Evolutionary conservation across 2,888 invertebrate species (phyloP).

Genomic region (Cheilosia variabilis): DNA sequence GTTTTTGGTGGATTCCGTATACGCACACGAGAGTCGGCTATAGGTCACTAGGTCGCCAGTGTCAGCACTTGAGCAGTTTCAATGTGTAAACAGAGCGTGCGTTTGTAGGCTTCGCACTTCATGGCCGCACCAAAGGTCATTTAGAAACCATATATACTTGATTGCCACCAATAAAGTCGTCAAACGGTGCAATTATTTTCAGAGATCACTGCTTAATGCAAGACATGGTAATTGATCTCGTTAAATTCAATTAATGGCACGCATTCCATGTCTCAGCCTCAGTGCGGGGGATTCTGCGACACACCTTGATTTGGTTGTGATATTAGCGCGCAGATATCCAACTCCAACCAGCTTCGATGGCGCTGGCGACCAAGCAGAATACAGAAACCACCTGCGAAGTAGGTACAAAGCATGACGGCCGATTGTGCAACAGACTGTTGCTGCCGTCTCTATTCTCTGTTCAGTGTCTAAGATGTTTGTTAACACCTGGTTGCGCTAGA

Average conservation of each 20-base stretch:
- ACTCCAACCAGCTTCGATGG: background rate
- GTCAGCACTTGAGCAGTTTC: background rate
- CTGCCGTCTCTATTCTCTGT: background rate
- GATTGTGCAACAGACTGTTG: constrained; percentile 36
- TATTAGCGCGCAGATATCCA: background rate
- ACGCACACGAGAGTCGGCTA: background rate
- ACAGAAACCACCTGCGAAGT: background rate
- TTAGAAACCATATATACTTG: constrained; percentile 3
- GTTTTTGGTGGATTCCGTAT: background rate
- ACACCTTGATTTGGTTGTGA: constrained; percentile 17
- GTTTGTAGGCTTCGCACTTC: background rate
- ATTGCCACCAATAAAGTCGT: constrained; percentile 42
- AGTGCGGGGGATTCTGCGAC: constrained; percentile 3
- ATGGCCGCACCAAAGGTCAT: constrained; percentile 36
- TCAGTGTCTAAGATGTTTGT: constrained; percentile 31
- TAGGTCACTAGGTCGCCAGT: constrained; percentile 41
- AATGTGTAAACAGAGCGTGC: background rate
- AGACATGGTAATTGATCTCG: constrained; percentile 58
- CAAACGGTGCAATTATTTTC: constrained; percentile 45
- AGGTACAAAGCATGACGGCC: constrained; percentile 3
- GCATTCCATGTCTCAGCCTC: constrained; percentile 2
- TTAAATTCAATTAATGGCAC: constrained; percentile 31
- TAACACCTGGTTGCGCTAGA: constrained; percentile 67
- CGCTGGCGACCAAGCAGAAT: background rate
- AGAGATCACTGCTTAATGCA: constrained; percentile 43